Evolutionary conservation across 53 echinoderm and acorn worm genomes (phyloP).

Genomic region (Crossaster papposus): DNA sequence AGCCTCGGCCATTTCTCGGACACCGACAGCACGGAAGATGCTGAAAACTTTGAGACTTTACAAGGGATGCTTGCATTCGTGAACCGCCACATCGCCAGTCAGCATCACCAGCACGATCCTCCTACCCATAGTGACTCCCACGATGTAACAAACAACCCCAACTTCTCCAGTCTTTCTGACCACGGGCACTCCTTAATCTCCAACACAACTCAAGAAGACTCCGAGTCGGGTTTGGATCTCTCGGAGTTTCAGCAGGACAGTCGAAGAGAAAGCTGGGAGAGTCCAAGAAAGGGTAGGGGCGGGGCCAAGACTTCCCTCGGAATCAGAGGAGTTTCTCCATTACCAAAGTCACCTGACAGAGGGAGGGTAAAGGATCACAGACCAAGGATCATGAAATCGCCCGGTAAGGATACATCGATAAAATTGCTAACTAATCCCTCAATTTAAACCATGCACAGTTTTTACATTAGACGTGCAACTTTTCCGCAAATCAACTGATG

Average conservation of each 20-base stretch:
- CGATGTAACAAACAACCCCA: neutral
- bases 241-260: slow-evolving; percentile 37
- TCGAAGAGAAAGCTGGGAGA: neutral
- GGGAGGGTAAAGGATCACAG: neutral
- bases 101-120: slow-evolving; percentile 24
- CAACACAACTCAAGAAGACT: slow-evolving; percentile 24
- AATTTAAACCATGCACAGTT: neutral
- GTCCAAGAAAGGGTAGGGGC: slow-evolving; percentile 17
- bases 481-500: neutral
- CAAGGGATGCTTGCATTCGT: slow-evolving; percentile 85
- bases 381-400: slow-evolving; percentile 57
- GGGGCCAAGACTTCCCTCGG: slow-evolving; percentile 2
- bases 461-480: neutral
- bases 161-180: slow-evolving; percentile 7
- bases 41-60: slow-evolving; percentile 67
- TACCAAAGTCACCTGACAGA: neutral
- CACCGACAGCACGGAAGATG: slow-evolving; percentile 50
- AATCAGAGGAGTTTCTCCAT: neutral
- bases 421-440: neutral
- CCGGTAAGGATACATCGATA: neutral
- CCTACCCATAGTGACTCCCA: slow-evolving; percentile 10
- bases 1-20: slow-evolving; percentile 49
- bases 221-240: slow-evolving; percentile 14
- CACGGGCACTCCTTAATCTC: neutral
- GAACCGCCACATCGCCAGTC: slow-evolving; percentile 68